Conservation (phyloP, 2,113 vertebrate species). For the Mormoops blainvillei region DNA sequence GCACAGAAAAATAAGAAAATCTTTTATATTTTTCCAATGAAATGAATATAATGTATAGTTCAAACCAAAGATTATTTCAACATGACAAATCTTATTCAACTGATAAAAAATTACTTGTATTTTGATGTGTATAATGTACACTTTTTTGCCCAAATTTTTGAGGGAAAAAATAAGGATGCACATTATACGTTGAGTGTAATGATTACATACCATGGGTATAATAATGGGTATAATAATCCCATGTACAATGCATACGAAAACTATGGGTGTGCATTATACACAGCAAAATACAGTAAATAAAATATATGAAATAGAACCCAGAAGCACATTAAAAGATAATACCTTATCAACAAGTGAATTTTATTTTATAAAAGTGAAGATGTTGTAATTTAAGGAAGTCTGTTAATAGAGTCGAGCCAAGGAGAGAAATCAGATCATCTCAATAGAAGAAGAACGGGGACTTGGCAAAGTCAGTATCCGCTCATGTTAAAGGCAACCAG, state of each 20-base stretch:
- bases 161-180: no score
- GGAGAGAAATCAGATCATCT: not conserved
- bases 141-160: no score
- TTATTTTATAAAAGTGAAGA: constrained; percentile 12
- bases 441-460: not conserved
- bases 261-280: no score
- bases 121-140: no score
- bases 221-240: no score
- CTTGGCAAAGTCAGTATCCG: not conserved
- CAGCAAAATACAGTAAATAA: not conserved
- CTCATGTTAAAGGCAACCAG: not conserved
- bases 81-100: not conserved
- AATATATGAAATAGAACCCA: not conserved
- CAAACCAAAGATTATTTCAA: not conserved
- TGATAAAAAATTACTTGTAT: not conserved
- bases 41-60: not conserved
- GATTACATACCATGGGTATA: no score
- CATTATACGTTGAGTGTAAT: no score
- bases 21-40: not conserved
- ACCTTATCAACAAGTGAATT: not conserved
- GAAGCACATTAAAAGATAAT: not conserved
- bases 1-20: not conserved
- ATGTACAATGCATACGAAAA: no score
- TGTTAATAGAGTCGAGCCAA: not conserved
- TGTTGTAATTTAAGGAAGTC: not conserved